phyloP scores from a whole-genome alignment of 2,888 invertebrate species.

The Hipparchia sbordonii region DNA sequence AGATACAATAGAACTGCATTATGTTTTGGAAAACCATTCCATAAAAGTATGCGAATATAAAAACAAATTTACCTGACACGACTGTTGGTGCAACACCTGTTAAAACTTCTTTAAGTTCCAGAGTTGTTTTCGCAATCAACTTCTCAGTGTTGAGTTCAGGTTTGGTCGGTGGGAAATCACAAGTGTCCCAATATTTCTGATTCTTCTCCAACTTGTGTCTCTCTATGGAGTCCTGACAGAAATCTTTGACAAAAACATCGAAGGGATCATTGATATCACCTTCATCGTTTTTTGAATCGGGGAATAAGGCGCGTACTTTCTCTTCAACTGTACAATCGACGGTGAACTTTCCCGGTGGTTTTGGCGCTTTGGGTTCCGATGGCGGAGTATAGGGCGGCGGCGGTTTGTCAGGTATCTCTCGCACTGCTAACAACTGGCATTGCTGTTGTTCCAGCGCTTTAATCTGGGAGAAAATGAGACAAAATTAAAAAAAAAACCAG shows the following conservation, averaged over 20 bases:
- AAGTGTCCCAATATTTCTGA: constrained; percentile 70
- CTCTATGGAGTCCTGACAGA: constrained; percentile 59
- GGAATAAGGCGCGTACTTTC: constrained; percentile 50
- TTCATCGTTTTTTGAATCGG: constrained; percentile 33
- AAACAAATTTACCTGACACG: constrained; percentile 51
- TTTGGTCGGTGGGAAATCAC: constrained; percentile 62
- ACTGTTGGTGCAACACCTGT: constrained; percentile 55
- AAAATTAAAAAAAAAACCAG: too few species aligned
- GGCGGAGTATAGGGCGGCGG: constrained; percentile 78
- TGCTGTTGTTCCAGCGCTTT: constrained; percentile 76
- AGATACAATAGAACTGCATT: too few species aligned
- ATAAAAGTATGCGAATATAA: not conserved
- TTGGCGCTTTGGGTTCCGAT: constrained; percentile 49
- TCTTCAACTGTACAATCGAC: constrained; percentile 52
- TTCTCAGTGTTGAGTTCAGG: constrained; percentile 49
- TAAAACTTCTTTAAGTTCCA: constrained; percentile 61
- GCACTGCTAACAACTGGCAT: constrained; percentile 65
- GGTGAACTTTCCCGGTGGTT: constrained; percentile 53
- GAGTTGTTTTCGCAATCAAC: constrained; percentile 49
- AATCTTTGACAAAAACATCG: constrained; percentile 64
- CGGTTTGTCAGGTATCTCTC: constrained; percentile 77
- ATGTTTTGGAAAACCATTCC: too few species aligned
- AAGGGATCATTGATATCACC: constrained; percentile 54
- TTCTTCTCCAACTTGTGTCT: constrained; percentile 54
- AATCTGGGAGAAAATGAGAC: constrained; percentile 54